Evolutionary conservation across 2,797 vertebrate species (phyloP).

Genomic region (Clarias pachynema): DNA sequence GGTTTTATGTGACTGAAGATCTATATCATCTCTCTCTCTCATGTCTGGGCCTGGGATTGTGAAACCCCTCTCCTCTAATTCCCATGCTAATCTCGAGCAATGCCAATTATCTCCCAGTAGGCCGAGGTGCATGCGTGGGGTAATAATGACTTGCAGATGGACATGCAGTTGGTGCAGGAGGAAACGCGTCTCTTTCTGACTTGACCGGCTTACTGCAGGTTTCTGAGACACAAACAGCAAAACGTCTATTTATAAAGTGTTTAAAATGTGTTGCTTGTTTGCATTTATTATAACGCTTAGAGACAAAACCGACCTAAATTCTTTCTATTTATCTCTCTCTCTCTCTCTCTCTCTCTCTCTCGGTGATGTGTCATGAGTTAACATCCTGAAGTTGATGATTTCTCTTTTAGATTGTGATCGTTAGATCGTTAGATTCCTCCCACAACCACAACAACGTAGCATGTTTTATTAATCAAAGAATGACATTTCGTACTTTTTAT

Average conservation of each 20-base stretch:
- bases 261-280: background rate
- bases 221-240: background rate
- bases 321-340: background rate
- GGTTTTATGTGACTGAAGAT: background rate
- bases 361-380: background rate
- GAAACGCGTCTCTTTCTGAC: background rate
- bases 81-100: background rate
- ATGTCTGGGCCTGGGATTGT: background rate
- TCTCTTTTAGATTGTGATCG: background rate
- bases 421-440: background rate
- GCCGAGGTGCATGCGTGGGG: background rate
- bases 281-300: background rate
- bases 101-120: background rate
- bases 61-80: background rate
- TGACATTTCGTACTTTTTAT: background rate
- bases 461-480: background rate
- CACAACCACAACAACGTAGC: background rate
- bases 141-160: constrained; percentile 31
- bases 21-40: background rate
- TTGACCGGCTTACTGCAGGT: background rate
- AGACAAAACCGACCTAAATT: background rate
- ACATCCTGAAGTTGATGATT: background rate
- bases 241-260: background rate
- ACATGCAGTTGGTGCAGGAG: background rate
- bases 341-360: too few species aligned